Evolutionary conservation across 2,888 invertebrate genomes (phyloP), one percentile per base, ranked within the genome.

Genomic region (Amaurobius ferox): DNA sequence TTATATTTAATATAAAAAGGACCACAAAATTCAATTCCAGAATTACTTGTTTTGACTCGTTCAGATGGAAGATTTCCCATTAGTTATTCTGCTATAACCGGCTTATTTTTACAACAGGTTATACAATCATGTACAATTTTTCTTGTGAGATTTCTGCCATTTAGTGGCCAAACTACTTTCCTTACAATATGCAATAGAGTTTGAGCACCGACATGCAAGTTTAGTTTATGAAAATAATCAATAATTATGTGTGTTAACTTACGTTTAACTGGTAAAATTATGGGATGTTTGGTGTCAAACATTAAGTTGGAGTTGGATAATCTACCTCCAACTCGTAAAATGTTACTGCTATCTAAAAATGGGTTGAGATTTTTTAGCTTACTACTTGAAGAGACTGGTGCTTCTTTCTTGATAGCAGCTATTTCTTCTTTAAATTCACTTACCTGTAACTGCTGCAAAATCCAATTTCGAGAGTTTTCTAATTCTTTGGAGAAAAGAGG

Each of bases 351-450:
- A 66, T 66, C 74, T 11, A 76, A 44, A 23, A 76, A 44, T 0
- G 66, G 66, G 48, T 76, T 19, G 44, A 76, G n/a, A 32, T 0
- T 19, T 44, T 13, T 77, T 16, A 48, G 0, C 30, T 55, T 77
- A 55, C 77, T 77, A 0, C 40, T 64, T 30, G 28, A 29, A 6
- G 26, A 44, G 16, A 70, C 0, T 1, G 0, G 3, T 26, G 29
- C 39, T 0, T 48, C 13, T 5, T 11, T 29, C 9, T 26, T 7
- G 5, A 35, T 7, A 35, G 9, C 35, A 35, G 35, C 9, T 7
- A 35, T 35, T 35, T 35, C 35, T 5, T 7, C 35, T 7, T 9
- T 9, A 35, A 35, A 35, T 9, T 35, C 35, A 35, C 35, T 35
- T 7, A 9, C 5, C 9, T 35, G 5, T 7, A 35, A 7, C 9